Conservation (phyloP, 2,113 vertebrate species). For the Dipodomys stephensi region DNA sequence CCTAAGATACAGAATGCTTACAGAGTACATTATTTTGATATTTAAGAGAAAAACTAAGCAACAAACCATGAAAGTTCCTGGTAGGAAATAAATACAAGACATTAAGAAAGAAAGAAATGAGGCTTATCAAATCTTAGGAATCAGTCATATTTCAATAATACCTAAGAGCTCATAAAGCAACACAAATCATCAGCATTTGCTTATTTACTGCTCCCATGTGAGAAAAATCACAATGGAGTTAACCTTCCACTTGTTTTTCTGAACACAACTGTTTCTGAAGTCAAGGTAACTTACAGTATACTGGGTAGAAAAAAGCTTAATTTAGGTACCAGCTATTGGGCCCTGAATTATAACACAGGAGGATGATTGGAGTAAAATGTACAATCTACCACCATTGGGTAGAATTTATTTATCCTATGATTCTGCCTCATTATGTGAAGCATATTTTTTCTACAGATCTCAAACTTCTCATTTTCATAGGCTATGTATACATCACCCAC, state of each 20-base stretch:
- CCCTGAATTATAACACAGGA: not conserved
- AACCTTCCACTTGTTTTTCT: not conserved
- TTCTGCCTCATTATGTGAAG: not conserved
- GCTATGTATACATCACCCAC: not conserved
- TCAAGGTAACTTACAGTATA: not conserved
- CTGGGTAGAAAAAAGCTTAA: not conserved
- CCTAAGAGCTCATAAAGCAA: not conserved
- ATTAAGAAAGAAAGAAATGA: not conserved
- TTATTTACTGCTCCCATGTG: not conserved
- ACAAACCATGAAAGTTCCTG: not conserved
- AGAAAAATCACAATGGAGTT: not conserved
- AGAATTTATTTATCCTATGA: not conserved
- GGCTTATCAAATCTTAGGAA: not conserved
- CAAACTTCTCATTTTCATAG: not conserved
- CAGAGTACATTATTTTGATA: not conserved
- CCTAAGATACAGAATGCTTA: not conserved
- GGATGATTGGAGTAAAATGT: not conserved
- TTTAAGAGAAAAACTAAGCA: not conserved
- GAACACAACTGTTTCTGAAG: not conserved
- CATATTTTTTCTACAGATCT: slow-evolving; percentile 3
- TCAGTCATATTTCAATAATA: not conserved
- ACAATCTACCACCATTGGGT: not conserved
- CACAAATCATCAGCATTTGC: not conserved
- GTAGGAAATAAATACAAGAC: not conserved
- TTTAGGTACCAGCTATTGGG: not conserved